phyloP scores from a whole-genome alignment of 2,888 invertebrate species.

The Mellilla xanthometata region DNA sequence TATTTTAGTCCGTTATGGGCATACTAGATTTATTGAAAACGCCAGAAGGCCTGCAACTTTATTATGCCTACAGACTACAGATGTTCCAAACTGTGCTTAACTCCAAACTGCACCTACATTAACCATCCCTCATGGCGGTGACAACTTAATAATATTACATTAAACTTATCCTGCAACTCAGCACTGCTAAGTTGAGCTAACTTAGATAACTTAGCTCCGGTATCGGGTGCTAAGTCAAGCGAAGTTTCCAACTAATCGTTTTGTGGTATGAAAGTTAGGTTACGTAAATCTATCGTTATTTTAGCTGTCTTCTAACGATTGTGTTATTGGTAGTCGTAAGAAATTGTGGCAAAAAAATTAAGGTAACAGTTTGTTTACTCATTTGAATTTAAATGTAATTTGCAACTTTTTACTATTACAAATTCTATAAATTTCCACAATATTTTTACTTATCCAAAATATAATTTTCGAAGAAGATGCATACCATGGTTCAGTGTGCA shows the following conservation, averaged over 20 bases:
- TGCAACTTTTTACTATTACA: too few relatives aligned
- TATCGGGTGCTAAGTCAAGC: conserved; percentile 74
- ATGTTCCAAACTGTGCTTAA: conserved; percentile 2
- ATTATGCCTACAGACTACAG: not conserved
- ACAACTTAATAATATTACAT: conserved; percentile 66
- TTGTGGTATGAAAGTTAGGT: conserved; percentile 56
- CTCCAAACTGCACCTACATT: conserved; percentile 3
- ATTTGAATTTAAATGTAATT: too few relatives aligned
- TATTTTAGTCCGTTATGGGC: too few relatives aligned
- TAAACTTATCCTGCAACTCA: conserved; percentile 66
- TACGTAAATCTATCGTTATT: conserved; percentile 34
- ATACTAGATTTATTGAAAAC: too few relatives aligned
- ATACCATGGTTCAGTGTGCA: too few relatives aligned
- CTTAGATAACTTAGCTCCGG: conserved; percentile 65
- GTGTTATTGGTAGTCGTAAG: not conserved
- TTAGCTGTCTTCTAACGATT: conserved; percentile 1
- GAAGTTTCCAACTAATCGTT: conserved; percentile 66
- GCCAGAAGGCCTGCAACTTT: not conserved
- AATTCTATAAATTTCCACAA: too few relatives aligned
- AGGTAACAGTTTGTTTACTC: too few relatives aligned
- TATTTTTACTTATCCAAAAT: too few relatives aligned
- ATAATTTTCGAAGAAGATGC: too few relatives aligned
- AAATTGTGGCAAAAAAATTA: too few relatives aligned
- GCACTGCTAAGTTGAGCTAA: conserved; percentile 50
- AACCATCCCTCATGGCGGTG: conserved; percentile 38